Evolutionary conservation across 2,113 vertebrate species (phyloP).

Genomic region (Labeo catla): DNA sequence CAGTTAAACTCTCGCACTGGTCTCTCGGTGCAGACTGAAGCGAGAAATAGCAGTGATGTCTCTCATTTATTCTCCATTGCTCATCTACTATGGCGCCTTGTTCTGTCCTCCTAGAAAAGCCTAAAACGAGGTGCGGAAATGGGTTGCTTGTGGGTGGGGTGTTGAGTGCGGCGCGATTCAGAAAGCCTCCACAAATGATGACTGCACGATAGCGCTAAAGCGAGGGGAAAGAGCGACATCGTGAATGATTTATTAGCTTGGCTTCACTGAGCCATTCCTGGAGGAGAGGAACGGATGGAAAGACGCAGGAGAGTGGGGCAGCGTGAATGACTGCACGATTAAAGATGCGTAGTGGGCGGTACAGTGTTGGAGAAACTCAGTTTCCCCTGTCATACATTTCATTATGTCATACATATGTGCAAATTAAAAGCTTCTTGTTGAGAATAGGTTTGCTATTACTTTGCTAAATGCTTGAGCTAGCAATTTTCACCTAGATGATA

Average conservation of each 20-base stretch:
- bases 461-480: slow-evolving; percentile 48
- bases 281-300: slow-evolving; percentile 61
- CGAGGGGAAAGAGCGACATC: slow-evolving; percentile 55
- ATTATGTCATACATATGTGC: neutral
- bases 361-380: neutral
- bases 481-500: slow-evolving; percentile 6
- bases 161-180: slow-evolving; percentile 4
- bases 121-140: slow-evolving; percentile 29
- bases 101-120: slow-evolving; percentile 16
- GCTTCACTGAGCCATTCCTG: slow-evolving; percentile 75
- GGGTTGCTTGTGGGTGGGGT: slow-evolving; percentile 6
- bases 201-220: slow-evolving; percentile 32
- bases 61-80: slow-evolving; percentile 14
- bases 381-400: too few species aligned
- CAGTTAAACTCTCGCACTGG: slow-evolving; percentile 7
- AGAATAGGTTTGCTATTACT: slow-evolving; percentile 7
- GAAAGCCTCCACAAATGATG: slow-evolving; percentile 17
- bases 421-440: slow-evolving; percentile 15
- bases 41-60: slow-evolving; percentile 10
- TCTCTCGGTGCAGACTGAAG: neutral
- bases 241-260: slow-evolving; percentile 81
- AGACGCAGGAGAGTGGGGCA: slow-evolving; percentile 55
- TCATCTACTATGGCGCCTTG: neutral
- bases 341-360: neutral
- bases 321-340: slow-evolving; percentile 15